These are phyloP conservation scores for Drosophila koepferae DNA, from an alignment of 2,888 invertebrate genomes.

Conservation along the genomic window DNA sequence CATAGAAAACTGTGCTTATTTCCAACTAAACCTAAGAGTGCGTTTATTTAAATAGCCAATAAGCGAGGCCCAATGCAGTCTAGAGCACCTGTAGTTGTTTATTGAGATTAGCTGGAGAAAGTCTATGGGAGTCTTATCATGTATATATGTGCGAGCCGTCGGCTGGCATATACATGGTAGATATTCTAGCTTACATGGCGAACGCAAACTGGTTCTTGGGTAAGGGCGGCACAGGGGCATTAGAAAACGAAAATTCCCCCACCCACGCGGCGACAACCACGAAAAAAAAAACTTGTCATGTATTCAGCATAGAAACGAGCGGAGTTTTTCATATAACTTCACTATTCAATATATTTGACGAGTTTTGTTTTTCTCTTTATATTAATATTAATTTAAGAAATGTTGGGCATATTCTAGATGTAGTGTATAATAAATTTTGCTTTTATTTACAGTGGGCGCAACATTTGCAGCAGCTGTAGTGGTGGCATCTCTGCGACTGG, in stretches of 20 bases:
- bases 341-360: conserved; percentile 36
- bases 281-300: neutral
- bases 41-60: neutral
- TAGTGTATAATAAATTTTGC: conserved; percentile 11
- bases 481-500: conserved; percentile 48
- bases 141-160: conserved; percentile 36
- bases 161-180: conserved; percentile 46
- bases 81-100: neutral
- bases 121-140: conserved; percentile 60
- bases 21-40: neutral
- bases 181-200: conserved; percentile 58
- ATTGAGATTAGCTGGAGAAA: neutral
- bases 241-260: conserved; percentile 40
- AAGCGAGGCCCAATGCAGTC: neutral
- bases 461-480: conserved; percentile 60
- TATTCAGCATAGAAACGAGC: neutral
- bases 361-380: conserved; percentile 9
- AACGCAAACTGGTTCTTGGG: conserved; percentile 54
- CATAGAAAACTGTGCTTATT: conserved; percentile 6
- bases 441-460: conserved; percentile 62
- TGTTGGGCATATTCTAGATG: conserved; percentile 13
- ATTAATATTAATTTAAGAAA: conserved; percentile 27
- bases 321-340: conserved; percentile 9
- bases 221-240: conserved; percentile 41
- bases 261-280: conserved; percentile 11